Conservation (phyloP, 1,140 invertebrate genomes). For the Stegodyphus dumicola region DNA sequence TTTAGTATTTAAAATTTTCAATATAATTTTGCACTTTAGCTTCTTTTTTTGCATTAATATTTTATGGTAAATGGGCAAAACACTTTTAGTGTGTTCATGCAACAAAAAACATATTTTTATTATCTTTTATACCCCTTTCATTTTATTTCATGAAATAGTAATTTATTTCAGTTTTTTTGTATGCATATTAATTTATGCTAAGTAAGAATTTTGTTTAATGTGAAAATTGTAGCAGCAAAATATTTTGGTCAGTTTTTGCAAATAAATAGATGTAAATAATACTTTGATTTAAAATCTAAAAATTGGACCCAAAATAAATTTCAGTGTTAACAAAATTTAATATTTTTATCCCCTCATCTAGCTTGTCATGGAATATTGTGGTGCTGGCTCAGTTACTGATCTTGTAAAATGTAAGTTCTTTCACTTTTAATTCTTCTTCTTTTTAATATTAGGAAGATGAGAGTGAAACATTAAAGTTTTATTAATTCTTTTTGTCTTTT, state of each 20-base stretch:
- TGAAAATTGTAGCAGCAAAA: background rate
- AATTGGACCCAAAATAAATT: background rate
- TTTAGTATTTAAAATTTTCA: too few relatives aligned
- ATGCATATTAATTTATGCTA: too few relatives aligned
- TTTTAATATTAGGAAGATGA: background rate
- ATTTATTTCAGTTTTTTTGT: too few relatives aligned
- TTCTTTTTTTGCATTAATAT: too few relatives aligned
- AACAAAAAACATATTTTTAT: too few relatives aligned
- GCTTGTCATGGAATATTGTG: conserved; percentile 99
- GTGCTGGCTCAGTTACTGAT: conserved; percentile 98
- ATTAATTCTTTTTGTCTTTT: background rate
- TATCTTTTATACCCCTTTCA: too few relatives aligned
- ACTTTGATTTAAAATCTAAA: background rate
- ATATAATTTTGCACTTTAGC: too few relatives aligned
- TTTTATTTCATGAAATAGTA: too few relatives aligned
- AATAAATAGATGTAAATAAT: background rate
- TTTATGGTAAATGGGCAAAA: too few relatives aligned
- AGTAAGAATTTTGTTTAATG: too few relatives aligned
- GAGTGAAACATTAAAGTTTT: conserved; percentile 2
- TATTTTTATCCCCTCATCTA: conserved; percentile 64
- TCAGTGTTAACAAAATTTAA: background rate
- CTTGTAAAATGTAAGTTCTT: conserved; percentile 86
- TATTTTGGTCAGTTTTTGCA: background rate
- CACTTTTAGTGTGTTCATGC: too few relatives aligned
- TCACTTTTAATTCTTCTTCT: background rate